Conservation (phyloP, 2,888 invertebrate genomes). For the Odontocerum albicorne region DNA sequence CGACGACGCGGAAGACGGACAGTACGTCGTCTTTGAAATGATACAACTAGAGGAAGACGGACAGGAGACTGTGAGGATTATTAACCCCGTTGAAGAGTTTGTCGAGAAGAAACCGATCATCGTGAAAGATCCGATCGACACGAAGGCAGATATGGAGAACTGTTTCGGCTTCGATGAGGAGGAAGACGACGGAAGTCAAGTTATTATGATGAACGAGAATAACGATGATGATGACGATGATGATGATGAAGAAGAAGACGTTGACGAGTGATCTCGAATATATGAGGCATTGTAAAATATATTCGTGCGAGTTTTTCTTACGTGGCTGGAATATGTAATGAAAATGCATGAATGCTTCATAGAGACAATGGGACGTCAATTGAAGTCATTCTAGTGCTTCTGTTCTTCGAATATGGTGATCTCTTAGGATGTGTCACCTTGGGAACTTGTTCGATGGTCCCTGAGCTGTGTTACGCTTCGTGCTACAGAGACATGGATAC, state of each 20-base stretch:
- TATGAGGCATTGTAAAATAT: background rate
- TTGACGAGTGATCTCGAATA: background rate
- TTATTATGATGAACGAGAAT: slow-evolving; percentile 10
- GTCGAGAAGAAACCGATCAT: slow-evolving; percentile 42
- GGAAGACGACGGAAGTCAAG: slow-evolving; percentile 38
- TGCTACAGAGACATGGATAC: too few species aligned
- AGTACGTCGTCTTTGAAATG: slow-evolving; percentile 32
- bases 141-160: slow-evolving; percentile 71
- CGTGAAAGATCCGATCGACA: slow-evolving; percentile 38
- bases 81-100: slow-evolving; percentile 40
- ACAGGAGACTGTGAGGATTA: slow-evolving; percentile 18
- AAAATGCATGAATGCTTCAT: too few species aligned
- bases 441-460: too few species aligned
- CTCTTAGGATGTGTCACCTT: too few species aligned
- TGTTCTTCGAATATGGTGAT: too few species aligned
- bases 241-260: background rate
- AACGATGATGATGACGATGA: slow-evolving; percentile 17
- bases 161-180: slow-evolving; percentile 76
- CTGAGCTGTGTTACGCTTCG: too few species aligned
- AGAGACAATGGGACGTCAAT: too few species aligned
- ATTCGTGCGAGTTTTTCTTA: too few species aligned
- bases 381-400: too few species aligned
- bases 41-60: slow-evolving; percentile 41
- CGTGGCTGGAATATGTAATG: too few species aligned
- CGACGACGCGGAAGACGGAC: slow-evolving; percentile 42